Base-by-base conservation (phyloP, 2,888 invertebrate species). In the Cryptus viduatorius region DNA sequence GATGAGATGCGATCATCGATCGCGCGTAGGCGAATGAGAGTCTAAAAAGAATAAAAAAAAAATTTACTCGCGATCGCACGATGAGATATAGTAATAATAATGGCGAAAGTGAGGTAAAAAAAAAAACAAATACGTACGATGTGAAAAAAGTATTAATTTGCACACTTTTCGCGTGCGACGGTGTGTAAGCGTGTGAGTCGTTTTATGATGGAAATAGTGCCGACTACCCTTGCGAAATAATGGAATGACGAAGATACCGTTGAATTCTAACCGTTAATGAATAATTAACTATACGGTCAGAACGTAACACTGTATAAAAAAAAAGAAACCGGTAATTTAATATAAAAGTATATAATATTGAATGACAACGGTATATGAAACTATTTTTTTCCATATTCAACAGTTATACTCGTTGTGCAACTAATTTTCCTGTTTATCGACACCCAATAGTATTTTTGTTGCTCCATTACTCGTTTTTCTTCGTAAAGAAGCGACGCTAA, bases 101-200 rank as follows among this genome's bases (percentile, higher is more conserved):
- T 84, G 81, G 71, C 61, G 64, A 85, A 85, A 86, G 83, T 76
- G 24, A n/a, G 50, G 82, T 84, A 72, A 61, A 67, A 10, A 1
- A 48, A 12, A 24, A 68, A 29, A 8, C 12, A 16, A 42, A 79
- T 59, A 79, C 12, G 79, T 65, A 68, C 71, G 50, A 83, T 61
- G 46, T 61, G 61, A 46, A 56, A 19, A n/a, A 46, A 73, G 73
- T 59, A 73, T 73, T 73, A 61, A 61, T 61, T 46, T 10, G 61
- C 73, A 56, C 29, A 46, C 59, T 29, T 61, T 73, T 31, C 31
- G 46, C 46, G 59, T 59, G 61, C 61, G 61, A 10, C 14, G 12
- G 31, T 31, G 61, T 31, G 61, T 12, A 12, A 14, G 61, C 61
- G 14, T 61, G 61, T 5, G 61, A 61, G 31, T 61, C 61, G 29